Conservation (phyloP, 2,888 invertebrate species). For the Nomada lathburiana region DNA sequence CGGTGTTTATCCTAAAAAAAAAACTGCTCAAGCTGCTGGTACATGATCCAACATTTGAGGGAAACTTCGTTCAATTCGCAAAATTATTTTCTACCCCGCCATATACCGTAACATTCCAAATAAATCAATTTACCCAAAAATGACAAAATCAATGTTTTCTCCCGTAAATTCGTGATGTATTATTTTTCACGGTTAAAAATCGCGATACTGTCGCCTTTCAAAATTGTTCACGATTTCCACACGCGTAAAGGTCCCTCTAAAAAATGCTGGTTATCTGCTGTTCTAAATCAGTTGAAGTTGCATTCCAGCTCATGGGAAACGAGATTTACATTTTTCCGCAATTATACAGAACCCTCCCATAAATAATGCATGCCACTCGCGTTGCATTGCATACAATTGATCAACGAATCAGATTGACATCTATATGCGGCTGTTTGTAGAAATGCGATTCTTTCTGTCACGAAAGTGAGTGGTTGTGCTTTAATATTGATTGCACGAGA, state of each 20-base stretch:
- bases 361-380: constrained; percentile 46
- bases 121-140: background rate
- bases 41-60: too few species aligned
- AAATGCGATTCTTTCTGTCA: constrained; percentile 3
- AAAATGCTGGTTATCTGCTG: constrained; percentile 47
- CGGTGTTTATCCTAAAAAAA: background rate
- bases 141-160: too few species aligned
- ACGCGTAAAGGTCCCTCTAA: background rate
- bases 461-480: constrained; percentile 9
- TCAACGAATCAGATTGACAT: constrained; percentile 42
- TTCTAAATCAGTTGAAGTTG: constrained; percentile 41
- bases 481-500: constrained; percentile 31
- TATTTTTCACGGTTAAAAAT: background rate
- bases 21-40: too few species aligned
- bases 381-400: constrained; percentile 30
- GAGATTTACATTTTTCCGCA: constrained; percentile 50
- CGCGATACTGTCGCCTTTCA: background rate
- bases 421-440: background rate
- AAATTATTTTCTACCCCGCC: too few species aligned
- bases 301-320: constrained; percentile 10
- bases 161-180: background rate
- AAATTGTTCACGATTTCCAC: constrained; percentile 21
- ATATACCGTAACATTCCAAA: too few species aligned
- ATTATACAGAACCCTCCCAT: constrained; percentile 31
- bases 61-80: too few species aligned